Evolutionary conservation across 2,113 vertebrate species (phyloP), one percentile per base, ranked within the genome.

Genomic region (Phylloscopus trochiloides): DNA sequence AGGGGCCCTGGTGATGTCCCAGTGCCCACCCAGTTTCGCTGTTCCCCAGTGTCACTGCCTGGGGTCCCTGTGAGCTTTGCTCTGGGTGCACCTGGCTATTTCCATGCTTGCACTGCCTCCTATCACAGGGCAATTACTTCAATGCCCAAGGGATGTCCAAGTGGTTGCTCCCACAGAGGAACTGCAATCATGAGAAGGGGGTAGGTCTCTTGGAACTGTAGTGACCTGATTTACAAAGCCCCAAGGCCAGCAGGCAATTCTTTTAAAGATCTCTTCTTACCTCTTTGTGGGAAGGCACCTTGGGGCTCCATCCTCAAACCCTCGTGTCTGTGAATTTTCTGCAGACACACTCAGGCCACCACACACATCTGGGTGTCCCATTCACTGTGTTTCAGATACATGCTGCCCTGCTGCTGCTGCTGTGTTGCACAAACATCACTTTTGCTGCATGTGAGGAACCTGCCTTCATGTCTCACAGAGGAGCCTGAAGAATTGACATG

Each of bases 251-350:
- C 63, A 80, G 43, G 17, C 8, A 43, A 14, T 18, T 32, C 12
- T 50, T 71, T 47, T 22, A 14, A 58, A 21, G 38, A 65, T 40
- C 17, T 83, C 32, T 40, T 52, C 50, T 72, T 72, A 12, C 8
- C 54, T 70, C 11, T 45, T 38, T 19, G n/a, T 65, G 71, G 62
- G 38, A 80, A 21, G 2, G 31, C 22, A 31, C 28, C 17, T 3
- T 38, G 32, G 48, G 52, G 36, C 20, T 76, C 40, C 58, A 18
- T 48, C 58, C 67, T 36, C 57, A 58, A 25, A 36, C 22, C n/a
- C 4, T 45, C 0, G 0, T 54, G 55, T 4, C 78, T 65, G 36
- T 42, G 21, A 0, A 0, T 16, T 52, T 42, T 17, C 76, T 83
- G 50, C 51, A 61, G 24, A 16, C 2, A 4, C 42, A 3, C 22